These are phyloP conservation scores for Nycticebus coucang DNA, from an alignment of 2,113 vertebrate genomes.

Conservation along the genomic window DNA sequence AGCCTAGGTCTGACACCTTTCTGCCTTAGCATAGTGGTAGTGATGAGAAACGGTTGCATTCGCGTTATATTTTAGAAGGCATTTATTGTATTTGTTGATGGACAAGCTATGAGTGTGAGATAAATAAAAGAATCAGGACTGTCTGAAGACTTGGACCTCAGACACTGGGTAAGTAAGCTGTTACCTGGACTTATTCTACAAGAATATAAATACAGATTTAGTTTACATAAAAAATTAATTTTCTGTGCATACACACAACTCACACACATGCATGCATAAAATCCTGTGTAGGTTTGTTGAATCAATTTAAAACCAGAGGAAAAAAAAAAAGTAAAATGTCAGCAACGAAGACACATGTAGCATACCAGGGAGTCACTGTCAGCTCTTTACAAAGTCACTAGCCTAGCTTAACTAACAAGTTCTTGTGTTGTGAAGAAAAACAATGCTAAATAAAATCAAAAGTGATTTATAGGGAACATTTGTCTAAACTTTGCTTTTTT, in stretches of 20 bases:
- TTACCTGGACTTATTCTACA: neutral
- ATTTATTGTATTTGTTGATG: neutral
- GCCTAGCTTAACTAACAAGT: constrained; percentile 61
- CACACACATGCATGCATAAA: neutral
- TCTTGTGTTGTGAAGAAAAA: constrained; percentile 41
- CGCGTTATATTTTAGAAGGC: neutral
- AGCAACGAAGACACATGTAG: neutral
- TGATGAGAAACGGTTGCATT: neutral
- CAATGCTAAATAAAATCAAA: constrained; percentile 66
- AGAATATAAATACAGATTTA: neutral
- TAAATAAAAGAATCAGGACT: neutral
- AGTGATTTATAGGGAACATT: constrained; percentile 80
- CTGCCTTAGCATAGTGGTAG: too few species aligned
- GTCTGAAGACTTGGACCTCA: neutral
- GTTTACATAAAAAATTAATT: constrained; percentile 3
- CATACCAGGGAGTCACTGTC: neutral
- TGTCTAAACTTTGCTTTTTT: constrained; percentile 79
- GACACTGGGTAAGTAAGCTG: neutral
- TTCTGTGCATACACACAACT: neutral
- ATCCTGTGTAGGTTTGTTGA: neutral
- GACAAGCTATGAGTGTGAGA: neutral
- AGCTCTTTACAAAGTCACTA: constrained; percentile 57
- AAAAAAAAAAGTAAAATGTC: neutral
- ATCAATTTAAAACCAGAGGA: neutral
- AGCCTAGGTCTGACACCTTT: too few species aligned